Conservation (phyloP, 1,140 invertebrate species). For the Drosophila mayri region DNA sequence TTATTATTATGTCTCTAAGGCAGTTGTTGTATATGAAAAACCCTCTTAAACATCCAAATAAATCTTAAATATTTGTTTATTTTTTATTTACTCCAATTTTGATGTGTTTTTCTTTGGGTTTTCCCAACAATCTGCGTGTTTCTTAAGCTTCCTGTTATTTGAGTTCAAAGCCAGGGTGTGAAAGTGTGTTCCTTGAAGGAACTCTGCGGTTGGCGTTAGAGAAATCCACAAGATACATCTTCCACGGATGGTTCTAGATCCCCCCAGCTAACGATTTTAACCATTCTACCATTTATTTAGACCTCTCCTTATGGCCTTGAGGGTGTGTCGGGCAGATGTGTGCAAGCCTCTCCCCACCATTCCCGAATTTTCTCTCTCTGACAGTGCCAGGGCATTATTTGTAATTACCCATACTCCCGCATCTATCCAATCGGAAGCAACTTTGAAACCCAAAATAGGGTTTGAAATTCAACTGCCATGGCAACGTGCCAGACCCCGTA, state of each 20-base stretch:
- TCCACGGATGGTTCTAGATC: slow-evolving; percentile 11
- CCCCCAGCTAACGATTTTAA: slow-evolving; percentile 11
- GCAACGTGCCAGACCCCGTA: slow-evolving; percentile 43
- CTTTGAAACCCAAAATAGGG: slow-evolving; percentile 84
- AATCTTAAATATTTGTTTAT: no score
- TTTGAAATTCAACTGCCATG: slow-evolving; percentile 78
- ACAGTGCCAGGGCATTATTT: slow-evolving; percentile 64
- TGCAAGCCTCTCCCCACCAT: slow-evolving; percentile 22
- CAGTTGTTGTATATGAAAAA: no score
- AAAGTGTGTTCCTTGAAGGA: slow-evolving; percentile 42
- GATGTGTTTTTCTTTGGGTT: slow-evolving; percentile 18
- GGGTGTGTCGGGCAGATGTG: slow-evolving; percentile 77
- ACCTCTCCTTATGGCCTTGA: slow-evolving; percentile 24
- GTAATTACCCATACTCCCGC: slow-evolving; percentile 82
- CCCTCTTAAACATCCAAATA: background rate
- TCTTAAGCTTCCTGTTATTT: slow-evolving; percentile 40
- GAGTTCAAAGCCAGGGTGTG: slow-evolving; percentile 27
- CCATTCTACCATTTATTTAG: slow-evolving; percentile 29
- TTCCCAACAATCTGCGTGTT: slow-evolving; percentile 38
- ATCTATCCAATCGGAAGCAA: slow-evolving; percentile 83
- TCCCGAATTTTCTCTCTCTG: slow-evolving; percentile 2
- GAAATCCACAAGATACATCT: slow-evolving; percentile 28
- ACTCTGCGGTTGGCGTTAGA: slow-evolving; percentile 36
- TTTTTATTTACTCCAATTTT: background rate
- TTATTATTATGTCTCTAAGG: no score